Conservation (phyloP, 2,113 vertebrate genomes). For the Mohoua ochrocephala region DNA sequence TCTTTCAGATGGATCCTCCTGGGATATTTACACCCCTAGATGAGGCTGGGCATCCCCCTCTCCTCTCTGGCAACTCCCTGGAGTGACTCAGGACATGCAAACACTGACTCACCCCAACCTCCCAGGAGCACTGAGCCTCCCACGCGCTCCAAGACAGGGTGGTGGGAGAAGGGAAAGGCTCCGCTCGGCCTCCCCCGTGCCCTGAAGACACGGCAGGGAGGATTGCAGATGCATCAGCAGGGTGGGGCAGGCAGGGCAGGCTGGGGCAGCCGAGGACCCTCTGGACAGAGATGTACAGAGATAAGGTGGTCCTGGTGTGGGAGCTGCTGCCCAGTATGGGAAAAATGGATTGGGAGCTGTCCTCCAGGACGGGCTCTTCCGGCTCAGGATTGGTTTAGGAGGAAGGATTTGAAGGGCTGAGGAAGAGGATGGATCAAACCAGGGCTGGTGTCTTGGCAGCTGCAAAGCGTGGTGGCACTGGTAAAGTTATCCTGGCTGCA, state of each 20-base stretch:
- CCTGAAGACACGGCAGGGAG: not conserved
- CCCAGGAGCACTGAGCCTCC: not conserved
- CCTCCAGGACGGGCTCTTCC: not conserved
- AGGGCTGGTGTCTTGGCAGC: not conserved
- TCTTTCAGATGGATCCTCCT: not conserved
- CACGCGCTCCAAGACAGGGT: rapidly evolving
- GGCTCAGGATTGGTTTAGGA: not conserved
- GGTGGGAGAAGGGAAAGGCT: not conserved
- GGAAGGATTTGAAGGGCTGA: not conserved
- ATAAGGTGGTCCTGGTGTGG: not conserved
- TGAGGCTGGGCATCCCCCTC: not conserved
- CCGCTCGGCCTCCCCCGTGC: not conserved
- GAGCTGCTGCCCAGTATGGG: not conserved
- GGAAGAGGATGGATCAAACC: not conserved
- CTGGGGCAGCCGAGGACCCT: not conserved
- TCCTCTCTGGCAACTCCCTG: not conserved
- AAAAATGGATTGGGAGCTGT: not conserved
- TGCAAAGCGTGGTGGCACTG: not conserved
- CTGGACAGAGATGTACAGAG: not conserved
- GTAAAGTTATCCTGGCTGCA: not conserved
- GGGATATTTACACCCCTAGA: not conserved
- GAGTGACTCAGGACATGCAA: not conserved
- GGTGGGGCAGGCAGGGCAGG: not conserved
- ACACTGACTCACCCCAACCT: not conserved
- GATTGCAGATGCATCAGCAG: not conserved